phyloP scores from a whole-genome alignment of 2,888 invertebrate species.

The Hipparchia sbordonii region DNA sequence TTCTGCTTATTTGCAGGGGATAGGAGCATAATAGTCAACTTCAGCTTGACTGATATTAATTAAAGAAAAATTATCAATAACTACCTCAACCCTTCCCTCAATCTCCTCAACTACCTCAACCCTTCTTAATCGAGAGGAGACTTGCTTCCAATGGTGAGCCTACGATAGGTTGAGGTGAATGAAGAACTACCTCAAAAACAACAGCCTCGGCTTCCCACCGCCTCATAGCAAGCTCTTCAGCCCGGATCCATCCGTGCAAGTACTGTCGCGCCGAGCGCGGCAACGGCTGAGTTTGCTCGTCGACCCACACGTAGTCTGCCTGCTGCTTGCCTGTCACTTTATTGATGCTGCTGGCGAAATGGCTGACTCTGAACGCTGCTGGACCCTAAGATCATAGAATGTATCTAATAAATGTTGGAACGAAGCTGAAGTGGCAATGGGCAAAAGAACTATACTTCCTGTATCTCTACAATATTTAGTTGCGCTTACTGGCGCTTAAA shows the following conservation, averaged over 20 bases:
- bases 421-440: too few relatives aligned
- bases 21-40: too few relatives aligned
- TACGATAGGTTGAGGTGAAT: too few relatives aligned
- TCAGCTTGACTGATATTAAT: too few relatives aligned
- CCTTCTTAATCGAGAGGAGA: too few relatives aligned
- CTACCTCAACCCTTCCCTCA: too few relatives aligned
- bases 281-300: constrained; percentile 71
- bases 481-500: too few relatives aligned
- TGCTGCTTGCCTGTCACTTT: constrained; percentile 50
- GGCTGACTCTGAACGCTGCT: constrained; percentile 51
- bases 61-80: too few relatives aligned
- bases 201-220: constrained; percentile 67
- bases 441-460: too few relatives aligned
- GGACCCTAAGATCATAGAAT: constrained; percentile 53
- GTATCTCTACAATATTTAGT: too few relatives aligned
- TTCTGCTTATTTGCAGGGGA: too few relatives aligned
- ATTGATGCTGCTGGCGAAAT: constrained; percentile 35
- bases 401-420: neutral
- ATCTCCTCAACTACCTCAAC: too few relatives aligned
- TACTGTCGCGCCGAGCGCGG: constrained; percentile 66
- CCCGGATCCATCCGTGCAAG: constrained; percentile 67
- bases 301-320: constrained; percentile 58
- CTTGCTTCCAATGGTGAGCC: neutral
- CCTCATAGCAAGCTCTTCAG: constrained; percentile 62
- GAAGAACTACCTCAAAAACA: constrained; percentile 60